A percentile compares a stretch with the other conserved stretches of the same genome.
Conservation (phyloP, 2,888 invertebrate species). For the Eupeodes luniger region DNA sequence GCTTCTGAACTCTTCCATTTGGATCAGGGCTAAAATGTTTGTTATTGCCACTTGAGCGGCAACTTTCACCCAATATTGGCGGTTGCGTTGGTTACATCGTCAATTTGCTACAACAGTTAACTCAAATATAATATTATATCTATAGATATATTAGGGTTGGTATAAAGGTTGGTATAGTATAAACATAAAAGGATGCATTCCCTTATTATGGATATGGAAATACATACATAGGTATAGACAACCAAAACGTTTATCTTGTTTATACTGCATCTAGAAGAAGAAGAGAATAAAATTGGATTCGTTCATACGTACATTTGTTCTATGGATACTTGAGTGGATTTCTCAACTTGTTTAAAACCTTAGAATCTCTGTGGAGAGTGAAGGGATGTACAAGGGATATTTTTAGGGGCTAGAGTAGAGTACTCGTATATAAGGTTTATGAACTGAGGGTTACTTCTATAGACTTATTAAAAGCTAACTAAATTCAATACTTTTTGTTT, state of each 20-base stretch:
- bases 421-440: too few relatives aligned
- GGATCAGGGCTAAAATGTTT: constrained; percentile 65
- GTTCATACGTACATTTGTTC: background rate
- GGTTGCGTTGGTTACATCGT: constrained; percentile 72
- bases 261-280: background rate
- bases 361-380: background rate
- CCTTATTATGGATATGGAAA: background rate
- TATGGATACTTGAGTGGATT: constrained; percentile 8
- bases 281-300: background rate
- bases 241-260: constrained; percentile 17
- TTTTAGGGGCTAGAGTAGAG: background rate
- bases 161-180: too few relatives aligned
- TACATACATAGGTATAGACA: background rate
- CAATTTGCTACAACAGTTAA: constrained; percentile 65
- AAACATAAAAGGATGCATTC: background rate
- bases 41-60: constrained; percentile 74
- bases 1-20: constrained; percentile 45
- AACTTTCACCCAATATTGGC: constrained; percentile 71
- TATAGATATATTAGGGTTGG: background rate
- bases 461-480: too few relatives aligned
- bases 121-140: constrained; percentile 12
- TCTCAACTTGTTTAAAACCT: constrained; percentile 11
- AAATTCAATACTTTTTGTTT: too few relatives aligned
- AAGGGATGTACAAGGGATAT: background rate
- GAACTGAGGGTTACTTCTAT: too few relatives aligned